Evolutionary conservation across 2,797 vertebrate species (phyloP).

Genomic region (Hoplostethus atlanticus): DNA sequence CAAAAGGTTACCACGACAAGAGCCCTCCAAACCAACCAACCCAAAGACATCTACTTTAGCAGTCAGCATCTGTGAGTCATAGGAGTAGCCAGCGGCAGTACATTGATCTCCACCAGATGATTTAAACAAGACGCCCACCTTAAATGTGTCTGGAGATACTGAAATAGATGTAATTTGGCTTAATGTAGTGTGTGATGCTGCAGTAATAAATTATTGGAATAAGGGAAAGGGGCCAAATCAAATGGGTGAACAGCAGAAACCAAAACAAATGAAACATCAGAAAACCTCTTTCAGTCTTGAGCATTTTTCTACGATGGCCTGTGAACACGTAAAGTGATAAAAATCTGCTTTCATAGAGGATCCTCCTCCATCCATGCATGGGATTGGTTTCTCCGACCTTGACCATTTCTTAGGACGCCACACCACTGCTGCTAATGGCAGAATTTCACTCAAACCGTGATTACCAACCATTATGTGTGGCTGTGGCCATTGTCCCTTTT

Average conservation of each 20-base stretch:
- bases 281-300: constrained; percentile 56
- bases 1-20: constrained; percentile 38
- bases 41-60: constrained; percentile 58
- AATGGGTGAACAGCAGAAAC: constrained; percentile 53
- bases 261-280: constrained; percentile 47
- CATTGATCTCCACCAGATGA: constrained; percentile 56
- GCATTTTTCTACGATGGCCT: constrained; percentile 51
- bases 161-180: constrained; percentile 51
- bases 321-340: constrained; percentile 77
- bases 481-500: constrained; percentile 46
- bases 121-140: constrained; percentile 42
- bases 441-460: constrained; percentile 69
- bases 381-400: constrained; percentile 84
- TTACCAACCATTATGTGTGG: constrained; percentile 63
- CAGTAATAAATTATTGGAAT: constrained; percentile 24
- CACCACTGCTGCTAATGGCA: constrained; percentile 63
- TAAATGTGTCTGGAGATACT: constrained; percentile 52
- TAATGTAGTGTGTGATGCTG: constrained; percentile 38
- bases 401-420: constrained; percentile 73
- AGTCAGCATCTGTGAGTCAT: constrained; percentile 52
- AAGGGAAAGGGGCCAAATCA: constrained; percentile 26
- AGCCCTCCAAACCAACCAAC: constrained; percentile 41
- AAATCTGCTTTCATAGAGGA: constrained; percentile 77
- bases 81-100: constrained; percentile 41
- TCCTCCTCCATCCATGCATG: constrained; percentile 79